Conservation (phyloP, 2,113 vertebrate genomes). For the Daboia siamensis region DNA sequence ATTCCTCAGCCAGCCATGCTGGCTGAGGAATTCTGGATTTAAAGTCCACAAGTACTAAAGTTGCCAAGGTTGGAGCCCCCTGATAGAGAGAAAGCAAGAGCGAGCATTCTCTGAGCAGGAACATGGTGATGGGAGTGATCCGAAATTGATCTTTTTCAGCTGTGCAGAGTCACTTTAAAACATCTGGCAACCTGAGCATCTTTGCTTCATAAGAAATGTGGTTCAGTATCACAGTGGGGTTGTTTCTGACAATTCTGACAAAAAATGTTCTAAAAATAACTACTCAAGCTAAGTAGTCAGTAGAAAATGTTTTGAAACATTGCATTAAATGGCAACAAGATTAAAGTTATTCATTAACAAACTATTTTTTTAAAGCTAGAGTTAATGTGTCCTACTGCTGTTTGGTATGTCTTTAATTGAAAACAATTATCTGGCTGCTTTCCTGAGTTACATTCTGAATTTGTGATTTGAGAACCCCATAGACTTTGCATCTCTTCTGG, state of each 20-base stretch:
- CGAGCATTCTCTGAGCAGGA: background rate
- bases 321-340: background rate
- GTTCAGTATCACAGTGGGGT: background rate
- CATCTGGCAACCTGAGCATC: slow-evolving; percentile 16
- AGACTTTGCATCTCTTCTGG: background rate
- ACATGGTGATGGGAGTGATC: background rate
- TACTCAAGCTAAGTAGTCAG: background rate
- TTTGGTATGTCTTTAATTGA: background rate
- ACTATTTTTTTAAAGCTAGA: background rate
- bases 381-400: background rate
- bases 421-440: background rate
- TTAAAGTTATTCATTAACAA: background rate
- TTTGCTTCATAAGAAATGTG: slow-evolving; percentile 11
- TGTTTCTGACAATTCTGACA: background rate
- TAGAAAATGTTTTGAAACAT: background rate
- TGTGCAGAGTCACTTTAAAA: background rate
- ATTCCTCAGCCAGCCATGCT: background rate
- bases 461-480: background rate
- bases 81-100: background rate
- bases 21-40: background rate
- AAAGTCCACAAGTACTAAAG: background rate
- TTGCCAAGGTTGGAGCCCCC: background rate
- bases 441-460: background rate
- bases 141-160: background rate
- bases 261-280: background rate